Evolutionary conservation across 2,888 invertebrate genomes (phyloP).

Genomic region (Pyralis farinalis): DNA sequence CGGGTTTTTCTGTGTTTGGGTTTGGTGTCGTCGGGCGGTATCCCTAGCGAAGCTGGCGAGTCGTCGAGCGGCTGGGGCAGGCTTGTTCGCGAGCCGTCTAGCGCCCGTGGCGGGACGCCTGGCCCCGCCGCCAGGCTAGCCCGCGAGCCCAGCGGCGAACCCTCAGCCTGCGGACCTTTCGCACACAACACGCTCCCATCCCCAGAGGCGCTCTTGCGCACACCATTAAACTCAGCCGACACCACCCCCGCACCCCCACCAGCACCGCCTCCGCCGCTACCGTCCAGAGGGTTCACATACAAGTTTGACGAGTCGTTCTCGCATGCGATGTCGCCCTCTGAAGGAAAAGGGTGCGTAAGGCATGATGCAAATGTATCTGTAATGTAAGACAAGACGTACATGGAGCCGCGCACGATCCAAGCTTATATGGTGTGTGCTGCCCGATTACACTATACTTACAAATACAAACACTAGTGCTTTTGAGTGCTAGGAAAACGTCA

Average conservation of each 20-base stretch:
- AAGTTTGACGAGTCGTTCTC: conserved; percentile 90
- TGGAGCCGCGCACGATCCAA: conserved; percentile 59
- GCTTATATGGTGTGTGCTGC: conserved; percentile 32
- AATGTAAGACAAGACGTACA: conserved; percentile 82
- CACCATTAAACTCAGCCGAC: conserved; percentile 75
- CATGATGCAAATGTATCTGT: conserved; percentile 98
- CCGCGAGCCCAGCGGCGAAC: conserved; percentile 68
- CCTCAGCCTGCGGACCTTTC: conserved; percentile 77
- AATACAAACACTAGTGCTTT: conserved; percentile 25
- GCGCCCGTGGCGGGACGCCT: conserved; percentile 28
- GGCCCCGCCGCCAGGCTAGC: conserved; percentile 60
- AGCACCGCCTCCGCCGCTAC: conserved; percentile 75
- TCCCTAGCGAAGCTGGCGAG: conserved; percentile 78
- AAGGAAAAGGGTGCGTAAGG: conserved; percentile 96
- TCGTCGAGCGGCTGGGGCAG: conserved; percentile 61
- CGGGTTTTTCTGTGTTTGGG: conserved; percentile 93
- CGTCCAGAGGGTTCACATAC: conserved; percentile 93
- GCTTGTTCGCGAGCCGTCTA: conserved; percentile 67
- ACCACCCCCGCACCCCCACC: conserved; percentile 47
- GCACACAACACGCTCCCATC: conserved; percentile 86
- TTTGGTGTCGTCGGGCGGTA: conserved; percentile 65
- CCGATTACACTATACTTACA: conserved; percentile 15
- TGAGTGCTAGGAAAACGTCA: conserved; percentile 6
- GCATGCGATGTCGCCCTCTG: conserved; percentile 88
- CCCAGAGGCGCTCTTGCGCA: conserved; percentile 91